Base-by-base conservation (phyloP, 2,888 invertebrate species). In the Odontothrips loti region DNA sequence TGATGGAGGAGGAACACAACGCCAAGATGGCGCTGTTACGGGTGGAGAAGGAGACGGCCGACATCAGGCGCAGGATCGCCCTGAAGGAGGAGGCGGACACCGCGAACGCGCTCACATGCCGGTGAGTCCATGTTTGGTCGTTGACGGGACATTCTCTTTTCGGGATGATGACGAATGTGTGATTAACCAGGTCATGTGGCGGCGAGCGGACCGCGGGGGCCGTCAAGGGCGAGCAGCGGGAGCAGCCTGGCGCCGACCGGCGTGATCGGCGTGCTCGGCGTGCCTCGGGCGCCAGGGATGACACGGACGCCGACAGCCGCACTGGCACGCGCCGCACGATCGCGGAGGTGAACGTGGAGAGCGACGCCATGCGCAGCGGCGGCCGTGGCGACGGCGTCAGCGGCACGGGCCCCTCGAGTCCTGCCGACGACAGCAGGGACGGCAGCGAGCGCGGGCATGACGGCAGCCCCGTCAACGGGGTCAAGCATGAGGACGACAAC, bases 31-130 rank as follows among this genome's bases (percentile, higher is more conserved):
- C 23, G 68, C 68, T 75, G 68, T 27, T 75, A 2, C 68, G 68
- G 27, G 68, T 75, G 68, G 68, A 75, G 68, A 75, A 75, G 68
- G 68, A 75, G 1, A 75, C 68, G 68, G 68, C 68, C 23, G 68
- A 75, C 11, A 12, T 75, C 68, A 9, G 68, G 68, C 68, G 23
- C 23, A 23, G 68, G 27, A 75, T 75, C 68, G 68, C 68, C 9
- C 68, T 75, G 23, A 23, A 27, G 23, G 68, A 75, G 68, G 68
- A 75, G 23, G 68, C 68, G 23, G 27, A 11, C 68, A 27, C 68
- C 68, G 23, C 27, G 23, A 27, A 27, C 68, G 68, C 68, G 68
- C 68, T 75, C 68, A 27, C 68, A 27, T 75, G 68, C 68, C n/a
- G 68, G 68, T 75, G 12, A 20, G 58, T 58, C 58, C 20, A 15